Evolutionary conservation across 2,888 invertebrate species (phyloP), one percentile per base, ranked within the genome.

Genomic region (Pasiphila rectangulata): DNA sequence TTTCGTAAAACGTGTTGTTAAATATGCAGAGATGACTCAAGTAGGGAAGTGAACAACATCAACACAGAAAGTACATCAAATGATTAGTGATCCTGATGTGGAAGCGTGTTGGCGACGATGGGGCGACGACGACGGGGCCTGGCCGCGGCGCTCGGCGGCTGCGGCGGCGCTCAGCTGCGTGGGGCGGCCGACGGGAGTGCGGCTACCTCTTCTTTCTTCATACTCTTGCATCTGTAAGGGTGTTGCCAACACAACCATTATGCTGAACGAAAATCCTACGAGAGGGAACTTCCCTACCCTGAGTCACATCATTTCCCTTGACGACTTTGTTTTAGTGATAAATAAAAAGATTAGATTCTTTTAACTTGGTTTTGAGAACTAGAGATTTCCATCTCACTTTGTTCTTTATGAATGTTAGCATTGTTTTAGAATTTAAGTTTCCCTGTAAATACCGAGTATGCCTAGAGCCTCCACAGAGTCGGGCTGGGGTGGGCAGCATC

Each of bases 401-500:
- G 66, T 70, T 70, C 71, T 72, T 63, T 61, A 61, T 17, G 56
- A 73, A 73, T 78, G 70, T 83, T 85, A 84, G 77, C 85, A 79
- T 83, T 76, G 64, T 69, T 71, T 80, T 85, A 87, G 76, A 85
- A 85, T 79, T 84, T 80, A 84, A 86, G 82, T 79, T 49, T 86
- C 87, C 88, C 87, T 74, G 87, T 87, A 88, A 88, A 87, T 88
- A 88, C 88, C 88, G 87, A 88, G 75, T 75, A 86, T 81, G 84
- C 83, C 85, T 86, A 86, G 82, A 78, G 82, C 85, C 83, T 86
- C 87, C 86, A 76, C 72, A 81, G 81, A 78, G 83, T 73, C 78
- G 73, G 75, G 80, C 69, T 75, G 77, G 36, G 21, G 78, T 71
- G 73, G 76, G 76, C 74, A 65, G 73, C 68, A 72, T 68, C 79